Evolutionary conservation across 2,888 invertebrate species (phyloP), one percentile per base, ranked within the genome.

Genomic region (Diabrotica balteata): DNA sequence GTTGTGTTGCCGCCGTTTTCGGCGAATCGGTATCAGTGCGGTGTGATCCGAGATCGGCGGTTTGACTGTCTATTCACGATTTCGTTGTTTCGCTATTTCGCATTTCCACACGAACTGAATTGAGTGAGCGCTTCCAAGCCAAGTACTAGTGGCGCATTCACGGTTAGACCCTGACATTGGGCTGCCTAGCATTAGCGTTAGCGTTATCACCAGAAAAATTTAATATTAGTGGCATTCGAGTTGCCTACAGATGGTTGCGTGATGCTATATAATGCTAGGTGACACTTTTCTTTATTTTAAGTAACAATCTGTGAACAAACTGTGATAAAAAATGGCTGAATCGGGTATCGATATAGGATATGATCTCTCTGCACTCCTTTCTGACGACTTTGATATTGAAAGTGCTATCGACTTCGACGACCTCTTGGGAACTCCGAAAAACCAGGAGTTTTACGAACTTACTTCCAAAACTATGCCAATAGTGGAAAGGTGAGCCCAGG

Each of bases 331-430:
- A 62, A 87, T 87, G 86, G 85, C 86, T 65, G 90, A 90, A 78
- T 89, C 89, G 53, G 90, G 90, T 45, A 88, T 90, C 73, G 90
- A 90, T 82, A 85, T 90, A 80, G 89, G 88, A 70, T 90, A 89
- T 78, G 90, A 90, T 82, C 84, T 90, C 73, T 84, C 86, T 69
- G 86, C 88, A 69, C 84, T 87, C 62, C 75, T 83, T 55, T 84
- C 83, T 64, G 86, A 85, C 75, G 86, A 86, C 75, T 83, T 86
- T 72, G 86, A 86, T 74, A 81, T 85, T 68, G 86, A 86, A 76
- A 84, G 84, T 79, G 83, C 84, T 73, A 82, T 84, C 67, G 84
- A 84, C 79, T 85, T 87, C 53, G 85, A 86, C 67, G 87, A 87
- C 71, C 81, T 87, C 72, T 78, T 87, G 68, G 83, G 85, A 64